phyloP scores from a whole-genome alignment of 2,888 invertebrate species.

The Drosophila differens region DNA sequence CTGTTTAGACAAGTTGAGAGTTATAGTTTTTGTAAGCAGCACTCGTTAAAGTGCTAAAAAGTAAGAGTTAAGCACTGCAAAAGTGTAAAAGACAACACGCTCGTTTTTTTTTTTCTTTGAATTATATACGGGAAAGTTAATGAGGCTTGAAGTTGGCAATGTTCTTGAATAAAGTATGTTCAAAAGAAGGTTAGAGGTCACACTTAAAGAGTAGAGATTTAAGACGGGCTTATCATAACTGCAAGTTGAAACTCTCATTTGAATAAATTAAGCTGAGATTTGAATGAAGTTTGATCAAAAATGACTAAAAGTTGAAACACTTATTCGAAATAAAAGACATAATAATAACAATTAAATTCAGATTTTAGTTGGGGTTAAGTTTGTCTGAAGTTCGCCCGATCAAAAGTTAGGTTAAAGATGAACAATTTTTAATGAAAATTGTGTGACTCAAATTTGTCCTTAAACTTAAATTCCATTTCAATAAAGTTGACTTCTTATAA shows the following conservation, averaged over 20 bases:
- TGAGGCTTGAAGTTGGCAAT: slow-evolving; percentile 9
- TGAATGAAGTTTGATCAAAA: neutral
- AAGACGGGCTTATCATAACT: neutral
- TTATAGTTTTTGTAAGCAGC: slow-evolving; percentile 38
- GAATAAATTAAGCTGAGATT: neutral
- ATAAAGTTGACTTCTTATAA: neutral
- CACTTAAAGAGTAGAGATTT: neutral
- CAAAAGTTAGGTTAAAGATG: neutral
- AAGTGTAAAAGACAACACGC: neutral
- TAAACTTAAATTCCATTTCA: neutral
- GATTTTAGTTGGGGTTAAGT: neutral
- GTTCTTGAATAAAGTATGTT: neutral
- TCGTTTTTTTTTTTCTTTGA: neutral
- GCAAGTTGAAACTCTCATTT: slow-evolving; percentile 2
- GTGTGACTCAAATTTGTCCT: neutral
- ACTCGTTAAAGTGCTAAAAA: slow-evolving; percentile 46
- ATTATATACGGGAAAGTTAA: slow-evolving; percentile 13
- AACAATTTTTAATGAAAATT: neutral
- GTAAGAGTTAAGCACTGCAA: slow-evolving; percentile 28
- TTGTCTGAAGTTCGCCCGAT: neutral
- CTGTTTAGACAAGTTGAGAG: slow-evolving; percentile 55
- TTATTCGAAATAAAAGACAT: no score
- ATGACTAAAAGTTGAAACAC: neutral
- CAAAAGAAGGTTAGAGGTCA: neutral
- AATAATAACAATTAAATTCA: neutral